Evolutionary conservation across 2,797 vertebrate species (phyloP).

Genomic region (Pampus argenteus): DNA sequence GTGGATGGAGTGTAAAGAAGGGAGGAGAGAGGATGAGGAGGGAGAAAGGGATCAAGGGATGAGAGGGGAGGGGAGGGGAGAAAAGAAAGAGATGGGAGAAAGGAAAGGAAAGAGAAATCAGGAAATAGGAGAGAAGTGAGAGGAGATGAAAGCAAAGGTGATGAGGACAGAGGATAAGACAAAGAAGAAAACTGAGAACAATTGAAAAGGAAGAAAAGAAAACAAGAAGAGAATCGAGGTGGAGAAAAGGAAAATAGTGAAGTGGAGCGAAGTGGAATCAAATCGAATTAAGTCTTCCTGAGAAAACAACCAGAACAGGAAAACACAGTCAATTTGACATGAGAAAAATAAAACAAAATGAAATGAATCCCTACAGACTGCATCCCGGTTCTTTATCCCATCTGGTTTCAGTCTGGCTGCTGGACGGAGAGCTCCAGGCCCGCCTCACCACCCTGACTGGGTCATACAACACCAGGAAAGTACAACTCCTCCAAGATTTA

Average conservation of each 20-base stretch:
- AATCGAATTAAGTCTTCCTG: slow-evolving; percentile 37
- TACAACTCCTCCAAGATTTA: slow-evolving; percentile 52
- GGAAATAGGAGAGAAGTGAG: not conserved
- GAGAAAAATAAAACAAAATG: slow-evolving; percentile 38
- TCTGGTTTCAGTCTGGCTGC: slow-evolving; percentile 68
- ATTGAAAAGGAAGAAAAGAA: not conserved
- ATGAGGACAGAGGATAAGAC: not conserved
- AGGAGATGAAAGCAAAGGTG: not conserved
- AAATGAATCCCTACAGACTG: slow-evolving; percentile 49
- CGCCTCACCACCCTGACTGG: slow-evolving; percentile 47
- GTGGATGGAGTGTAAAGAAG: slow-evolving; percentile 58
- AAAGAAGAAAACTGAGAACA: not conserved
- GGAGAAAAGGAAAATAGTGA: not conserved
- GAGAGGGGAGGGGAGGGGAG: slow-evolving; percentile 3
- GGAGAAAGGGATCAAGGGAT: slow-evolving; percentile 31
- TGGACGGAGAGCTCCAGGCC: slow-evolving; percentile 38
- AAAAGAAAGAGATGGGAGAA: not conserved
- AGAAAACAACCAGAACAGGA: slow-evolving; percentile 46
- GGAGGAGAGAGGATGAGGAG: slow-evolving; percentile 29
- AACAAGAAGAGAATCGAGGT: not conserved
- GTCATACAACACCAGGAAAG: slow-evolving; percentile 55
- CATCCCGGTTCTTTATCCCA: slow-evolving; percentile 36
- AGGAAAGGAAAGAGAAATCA: not conserved
- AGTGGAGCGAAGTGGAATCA: slow-evolving; percentile 1
- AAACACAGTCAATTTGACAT: slow-evolving; percentile 34